Conservation (phyloP, 2,113 vertebrate genomes). For the Corythaixoides concolor region DNA sequence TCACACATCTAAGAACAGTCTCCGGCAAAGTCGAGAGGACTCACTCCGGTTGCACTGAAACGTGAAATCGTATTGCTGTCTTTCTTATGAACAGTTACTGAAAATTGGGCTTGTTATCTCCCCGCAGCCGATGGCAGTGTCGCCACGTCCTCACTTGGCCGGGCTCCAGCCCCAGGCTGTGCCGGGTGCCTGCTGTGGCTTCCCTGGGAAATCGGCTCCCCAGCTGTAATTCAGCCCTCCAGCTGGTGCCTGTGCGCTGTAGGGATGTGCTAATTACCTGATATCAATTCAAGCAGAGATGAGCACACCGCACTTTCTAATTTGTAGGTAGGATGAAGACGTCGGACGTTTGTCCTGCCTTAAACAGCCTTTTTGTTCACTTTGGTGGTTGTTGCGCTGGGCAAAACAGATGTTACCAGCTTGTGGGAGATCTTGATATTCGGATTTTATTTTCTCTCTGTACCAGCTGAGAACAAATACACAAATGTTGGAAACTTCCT, state of each 20-base stretch:
- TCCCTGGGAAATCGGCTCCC: constrained; percentile 40
- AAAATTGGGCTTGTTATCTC: neutral
- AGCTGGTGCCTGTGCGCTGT: constrained; percentile 43
- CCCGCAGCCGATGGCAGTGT: neutral
- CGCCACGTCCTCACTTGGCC: neutral
- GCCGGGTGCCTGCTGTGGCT: neutral
- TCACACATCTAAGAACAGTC: neutral
- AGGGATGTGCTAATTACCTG: constrained; percentile 24
- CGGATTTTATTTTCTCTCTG: neutral
- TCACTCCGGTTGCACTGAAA: neutral
- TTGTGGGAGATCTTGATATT: neutral
- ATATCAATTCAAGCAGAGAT: constrained; percentile 21
- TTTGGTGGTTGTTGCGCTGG: neutral
- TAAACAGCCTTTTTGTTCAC: neutral
- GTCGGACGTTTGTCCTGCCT: neutral
- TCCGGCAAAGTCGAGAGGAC: neutral
- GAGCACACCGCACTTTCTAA: neutral
- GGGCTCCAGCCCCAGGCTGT: neutral
- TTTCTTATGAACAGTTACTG: neutral
- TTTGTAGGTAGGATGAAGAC: neutral
- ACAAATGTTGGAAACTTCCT: neutral
- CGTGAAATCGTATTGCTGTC: neutral
- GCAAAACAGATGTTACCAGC: neutral
- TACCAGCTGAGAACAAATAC: neutral
- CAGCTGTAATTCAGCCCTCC: neutral